These are phyloP conservation scores for Agrenia bidenticulata DNA, from an alignment of 2,888 invertebrate genomes.

Conservation along the genomic window DNA sequence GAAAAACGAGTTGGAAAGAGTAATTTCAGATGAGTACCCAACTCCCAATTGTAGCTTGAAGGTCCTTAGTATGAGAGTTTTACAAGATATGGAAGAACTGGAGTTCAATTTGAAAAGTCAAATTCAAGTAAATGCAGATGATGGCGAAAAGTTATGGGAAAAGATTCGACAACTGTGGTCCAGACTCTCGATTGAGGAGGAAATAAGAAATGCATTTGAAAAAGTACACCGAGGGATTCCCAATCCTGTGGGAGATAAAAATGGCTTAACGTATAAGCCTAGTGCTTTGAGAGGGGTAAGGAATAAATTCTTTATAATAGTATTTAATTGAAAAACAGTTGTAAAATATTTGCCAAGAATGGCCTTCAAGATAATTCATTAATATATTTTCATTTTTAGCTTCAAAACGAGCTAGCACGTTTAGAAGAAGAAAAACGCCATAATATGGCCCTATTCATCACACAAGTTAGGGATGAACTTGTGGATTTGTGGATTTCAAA, in stretches of 20 bases:
- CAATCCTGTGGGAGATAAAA: background rate
- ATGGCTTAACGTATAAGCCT: constrained; percentile 20
- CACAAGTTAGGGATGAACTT: constrained; percentile 71
- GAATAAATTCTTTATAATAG: constrained; percentile 2
- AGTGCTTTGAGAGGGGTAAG: constrained; percentile 35
- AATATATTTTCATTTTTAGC: constrained; percentile 54
- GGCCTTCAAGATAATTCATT: constrained; percentile 4
- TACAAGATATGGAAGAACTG: constrained; percentile 29
- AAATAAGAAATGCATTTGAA: constrained; percentile 28
- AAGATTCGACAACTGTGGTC: constrained; percentile 41
- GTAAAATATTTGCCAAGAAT: background rate
- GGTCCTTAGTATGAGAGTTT: constrained; percentile 17
- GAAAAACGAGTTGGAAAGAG: constrained; percentile 19
- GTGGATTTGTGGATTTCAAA: constrained; percentile 74
- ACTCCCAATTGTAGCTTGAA: constrained; percentile 6
- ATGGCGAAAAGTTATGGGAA: constrained; percentile 28
- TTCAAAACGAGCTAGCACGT: constrained; percentile 70
- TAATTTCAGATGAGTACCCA: constrained; percentile 16
- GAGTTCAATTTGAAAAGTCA: constrained; percentile 9
- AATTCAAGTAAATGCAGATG: constrained; percentile 15
- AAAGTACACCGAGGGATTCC: constrained; percentile 24
- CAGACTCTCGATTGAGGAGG: constrained; percentile 32
- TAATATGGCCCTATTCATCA: constrained; percentile 68
- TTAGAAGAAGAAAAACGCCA: constrained; percentile 74
- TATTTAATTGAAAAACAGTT: background rate